A percentile compares a stretch with the other conserved stretches of the same genome.
These are phyloP conservation scores for Odontomachus brunneus DNA, from an alignment of 1,140 invertebrate species.

Conservation along the genomic window DNA sequence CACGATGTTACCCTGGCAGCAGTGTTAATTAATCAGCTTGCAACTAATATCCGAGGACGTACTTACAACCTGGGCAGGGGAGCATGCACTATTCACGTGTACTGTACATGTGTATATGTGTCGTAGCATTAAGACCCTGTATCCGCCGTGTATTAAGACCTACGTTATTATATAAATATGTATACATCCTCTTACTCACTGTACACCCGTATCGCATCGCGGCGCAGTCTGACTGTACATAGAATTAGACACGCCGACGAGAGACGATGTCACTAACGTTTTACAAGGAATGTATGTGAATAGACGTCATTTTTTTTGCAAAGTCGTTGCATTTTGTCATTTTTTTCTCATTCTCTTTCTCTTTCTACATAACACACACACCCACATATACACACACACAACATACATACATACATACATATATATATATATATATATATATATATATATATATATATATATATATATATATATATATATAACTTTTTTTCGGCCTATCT, in stretches of 20 bases:
- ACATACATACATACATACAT: too few relatives aligned
- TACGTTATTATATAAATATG: constrained; percentile 54
- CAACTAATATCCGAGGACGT: constrained; percentile 80
- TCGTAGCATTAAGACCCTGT: constrained; percentile 57
- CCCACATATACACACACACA: too few relatives aligned
- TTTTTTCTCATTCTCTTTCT: constrained; percentile 72
- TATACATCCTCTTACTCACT: constrained; percentile 65
- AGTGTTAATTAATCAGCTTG: constrained; percentile 77
- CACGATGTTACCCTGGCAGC: constrained; percentile 38
- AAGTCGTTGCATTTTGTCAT: constrained; percentile 81
- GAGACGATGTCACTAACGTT: constrained; percentile 58
- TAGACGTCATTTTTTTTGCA: constrained; percentile 81
- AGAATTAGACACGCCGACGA: constrained; percentile 59
- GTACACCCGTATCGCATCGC: constrained; percentile 46
- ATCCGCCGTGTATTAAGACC: constrained; percentile 15
- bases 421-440: too few relatives aligned
- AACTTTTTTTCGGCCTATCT: constrained; percentile 46
- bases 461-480: too few relatives aligned
- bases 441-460: too few relatives aligned
- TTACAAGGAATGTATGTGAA: constrained; percentile 77
- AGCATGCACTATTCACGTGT: constrained; percentile 73
- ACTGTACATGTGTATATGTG: constrained; percentile 70
- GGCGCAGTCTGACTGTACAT: constrained; percentile 71
- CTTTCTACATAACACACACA: too few relatives aligned
- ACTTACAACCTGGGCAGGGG: constrained; percentile 81